A percentile compares a stretch with the other conserved stretches of the same genome.
phyloP scores from a whole-genome alignment of 2,888 invertebrate species.

The Nineta flava region DNA sequence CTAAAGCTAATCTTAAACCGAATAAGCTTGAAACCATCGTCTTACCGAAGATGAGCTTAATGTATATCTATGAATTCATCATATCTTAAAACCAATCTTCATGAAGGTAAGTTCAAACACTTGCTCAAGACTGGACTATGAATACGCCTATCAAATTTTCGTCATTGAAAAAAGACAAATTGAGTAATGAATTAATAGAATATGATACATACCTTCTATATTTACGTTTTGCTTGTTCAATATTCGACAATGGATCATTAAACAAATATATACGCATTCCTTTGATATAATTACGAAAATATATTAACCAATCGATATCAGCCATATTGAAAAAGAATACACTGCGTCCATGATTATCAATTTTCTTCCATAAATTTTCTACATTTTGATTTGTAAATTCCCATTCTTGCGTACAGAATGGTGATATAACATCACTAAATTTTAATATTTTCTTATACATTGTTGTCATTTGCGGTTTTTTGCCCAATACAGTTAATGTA shows the following conservation, averaged over 20 bases:
- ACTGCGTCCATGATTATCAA: conserved; percentile 31
- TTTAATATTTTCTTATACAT: conserved; percentile 67
- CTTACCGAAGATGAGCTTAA: too few species aligned
- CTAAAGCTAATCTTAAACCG: too few species aligned
- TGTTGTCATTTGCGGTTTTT: conserved; percentile 42
- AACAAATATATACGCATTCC: conserved; percentile 63
- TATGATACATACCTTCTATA: conserved; percentile 1
- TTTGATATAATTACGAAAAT: conserved; percentile 48
- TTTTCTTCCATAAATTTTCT: conserved; percentile 35
- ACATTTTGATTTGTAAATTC: conserved; percentile 49
- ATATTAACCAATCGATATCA: conserved; percentile 53
- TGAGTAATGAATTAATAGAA: too few species aligned
- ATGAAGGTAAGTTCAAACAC: too few species aligned
- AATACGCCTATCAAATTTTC: too few species aligned
- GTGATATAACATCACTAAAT: conserved; percentile 52
- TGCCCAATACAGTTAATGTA: conserved; percentile 26
- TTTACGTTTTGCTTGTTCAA: conserved; percentile 1
- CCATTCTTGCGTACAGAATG: conserved; percentile 63
- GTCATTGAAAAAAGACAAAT: too few species aligned
- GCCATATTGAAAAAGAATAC: conserved; percentile 60
- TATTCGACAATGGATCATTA: conserved; percentile 55
- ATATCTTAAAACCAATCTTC: too few species aligned
- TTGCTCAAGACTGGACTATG: too few species aligned
- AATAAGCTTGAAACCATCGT: too few species aligned
- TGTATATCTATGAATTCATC: too few species aligned